phyloP scores from a whole-genome alignment of 2,888 invertebrate genomes.

The Chymomyza caudatula region DNA sequence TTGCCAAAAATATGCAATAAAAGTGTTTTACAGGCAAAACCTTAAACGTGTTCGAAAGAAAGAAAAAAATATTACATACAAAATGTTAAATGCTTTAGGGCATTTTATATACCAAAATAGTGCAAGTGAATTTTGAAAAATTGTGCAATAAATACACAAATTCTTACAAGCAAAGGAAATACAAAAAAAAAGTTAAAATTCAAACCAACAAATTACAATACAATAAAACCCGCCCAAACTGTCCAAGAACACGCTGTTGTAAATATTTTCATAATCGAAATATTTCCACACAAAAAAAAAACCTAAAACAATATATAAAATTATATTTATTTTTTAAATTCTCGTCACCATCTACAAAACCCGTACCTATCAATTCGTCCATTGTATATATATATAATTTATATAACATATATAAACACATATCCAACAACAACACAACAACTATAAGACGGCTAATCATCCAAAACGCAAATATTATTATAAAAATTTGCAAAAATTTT shows the following conservation, averaged over 20 bases:
- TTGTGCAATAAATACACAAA: slow-evolving; percentile 8
- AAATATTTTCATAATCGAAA: slow-evolving; percentile 64
- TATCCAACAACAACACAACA: neutral
- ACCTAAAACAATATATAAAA: slow-evolving; percentile 1
- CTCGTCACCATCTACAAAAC: slow-evolving; percentile 18
- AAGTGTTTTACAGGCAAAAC: slow-evolving; percentile 14
- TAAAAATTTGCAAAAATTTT: slow-evolving; percentile 13
- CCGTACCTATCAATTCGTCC: slow-evolving; percentile 36
- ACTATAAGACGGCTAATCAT: neutral
- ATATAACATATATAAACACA: slow-evolving; percentile 10
- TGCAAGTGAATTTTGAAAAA: slow-evolving; percentile 34
- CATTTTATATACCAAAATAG: slow-evolving; percentile 52
- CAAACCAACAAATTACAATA: slow-evolving; percentile 16
- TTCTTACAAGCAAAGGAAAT: slow-evolving; percentile 18
- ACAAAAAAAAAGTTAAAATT: slow-evolving; percentile 23
- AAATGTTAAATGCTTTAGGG: slow-evolving; percentile 49
- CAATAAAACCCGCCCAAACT: slow-evolving; percentile 34
- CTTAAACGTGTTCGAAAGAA: neutral
- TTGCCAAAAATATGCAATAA: slow-evolving; percentile 30
- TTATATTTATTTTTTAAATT: slow-evolving; percentile 15
- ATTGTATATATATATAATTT: slow-evolving; percentile 43
- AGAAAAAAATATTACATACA: slow-evolving; percentile 30
- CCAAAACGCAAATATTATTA: neutral
- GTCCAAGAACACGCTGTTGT: slow-evolving; percentile 65
- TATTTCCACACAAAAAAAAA: neutral